Conservation (phyloP, 2,113 vertebrate species). For the Poecile atricapillus region DNA sequence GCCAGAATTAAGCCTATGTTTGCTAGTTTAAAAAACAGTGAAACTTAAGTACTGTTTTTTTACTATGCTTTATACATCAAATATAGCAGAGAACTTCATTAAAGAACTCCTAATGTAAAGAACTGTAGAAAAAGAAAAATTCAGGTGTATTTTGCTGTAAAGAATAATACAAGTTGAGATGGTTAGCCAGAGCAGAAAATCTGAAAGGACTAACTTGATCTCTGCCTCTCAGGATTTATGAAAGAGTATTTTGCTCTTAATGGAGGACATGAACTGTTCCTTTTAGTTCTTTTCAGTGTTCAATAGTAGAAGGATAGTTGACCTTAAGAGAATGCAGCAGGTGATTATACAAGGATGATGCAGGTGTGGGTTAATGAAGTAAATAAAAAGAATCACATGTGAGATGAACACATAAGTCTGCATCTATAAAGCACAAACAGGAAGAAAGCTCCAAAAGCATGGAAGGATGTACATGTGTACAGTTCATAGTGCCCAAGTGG, state of each 20-base stretch:
- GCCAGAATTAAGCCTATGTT: neutral
- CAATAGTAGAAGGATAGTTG: neutral
- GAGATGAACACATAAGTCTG: neutral
- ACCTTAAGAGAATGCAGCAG: neutral
- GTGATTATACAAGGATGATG: neutral
- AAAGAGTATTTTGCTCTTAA: neutral
- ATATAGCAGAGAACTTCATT: neutral
- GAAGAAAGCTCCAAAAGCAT: neutral
- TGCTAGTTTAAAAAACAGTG: neutral
- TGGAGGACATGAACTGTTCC: neutral
- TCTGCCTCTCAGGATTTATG: neutral
- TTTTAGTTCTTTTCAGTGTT: neutral
- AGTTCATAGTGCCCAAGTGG: neutral
- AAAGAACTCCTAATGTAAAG: neutral
- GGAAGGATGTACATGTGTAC: neutral
- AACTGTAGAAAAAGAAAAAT: neutral
- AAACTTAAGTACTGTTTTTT: neutral
- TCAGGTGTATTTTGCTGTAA: neutral
- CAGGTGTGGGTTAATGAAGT: neutral
- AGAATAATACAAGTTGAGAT: neutral
- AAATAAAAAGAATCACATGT: neutral
- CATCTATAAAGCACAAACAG: neutral
- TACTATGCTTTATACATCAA: neutral
- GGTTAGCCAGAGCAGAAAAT: neutral
- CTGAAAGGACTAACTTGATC: neutral